phyloP scores from a whole-genome alignment of 2,113 vertebrate species.

The Bothrops jararaca region DNA sequence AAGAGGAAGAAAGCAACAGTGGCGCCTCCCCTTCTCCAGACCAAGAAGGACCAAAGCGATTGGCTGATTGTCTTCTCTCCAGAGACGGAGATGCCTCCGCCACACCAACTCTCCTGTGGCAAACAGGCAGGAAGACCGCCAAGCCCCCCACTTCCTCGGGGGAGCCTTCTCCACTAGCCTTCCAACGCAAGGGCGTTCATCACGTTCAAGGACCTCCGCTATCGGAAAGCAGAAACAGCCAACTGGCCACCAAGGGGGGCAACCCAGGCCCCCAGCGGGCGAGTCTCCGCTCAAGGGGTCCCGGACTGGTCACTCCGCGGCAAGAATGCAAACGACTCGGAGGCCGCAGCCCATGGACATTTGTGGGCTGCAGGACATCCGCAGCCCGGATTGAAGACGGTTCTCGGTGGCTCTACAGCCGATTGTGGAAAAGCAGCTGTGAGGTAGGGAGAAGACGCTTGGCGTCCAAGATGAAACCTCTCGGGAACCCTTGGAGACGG shows the following conservation, averaged over 20 bases:
- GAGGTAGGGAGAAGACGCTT: constrained; percentile 65
- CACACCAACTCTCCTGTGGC: constrained; percentile 54
- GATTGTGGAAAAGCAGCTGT: constrained; percentile 66
- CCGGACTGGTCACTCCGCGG: background rate
- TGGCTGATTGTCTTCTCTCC: constrained; percentile 96
- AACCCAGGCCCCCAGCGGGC: background rate
- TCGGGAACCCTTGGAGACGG: rapidly evolving
- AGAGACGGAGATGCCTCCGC: constrained; percentile 75
- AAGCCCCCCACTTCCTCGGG: constrained; percentile 77
- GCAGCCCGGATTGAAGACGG: constrained; percentile 77
- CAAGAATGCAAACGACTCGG: background rate
- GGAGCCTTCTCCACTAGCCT: constrained; percentile 63
- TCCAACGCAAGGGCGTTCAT: constrained; percentile 80
- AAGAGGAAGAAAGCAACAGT: constrained; percentile 71
- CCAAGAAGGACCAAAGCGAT: constrained; percentile 82
- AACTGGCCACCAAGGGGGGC: constrained; percentile 61
- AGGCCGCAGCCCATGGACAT: constrained; percentile 3
- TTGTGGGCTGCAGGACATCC: constrained; percentile 70
- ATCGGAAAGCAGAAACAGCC: constrained; percentile 73
- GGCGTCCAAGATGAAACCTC: constrained; percentile 40
- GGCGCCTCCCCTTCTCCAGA: constrained; percentile 47
- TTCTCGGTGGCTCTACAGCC: constrained; percentile 71
- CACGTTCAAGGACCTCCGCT: constrained; percentile 90
- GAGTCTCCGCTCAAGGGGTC: rapidly evolving
- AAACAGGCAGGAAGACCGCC: constrained; percentile 5